Evolutionary conservation across 1,140 invertebrate species (phyloP), one percentile per base, ranked within the genome.

Genomic region (Camponotus pennsylvanicus): DNA sequence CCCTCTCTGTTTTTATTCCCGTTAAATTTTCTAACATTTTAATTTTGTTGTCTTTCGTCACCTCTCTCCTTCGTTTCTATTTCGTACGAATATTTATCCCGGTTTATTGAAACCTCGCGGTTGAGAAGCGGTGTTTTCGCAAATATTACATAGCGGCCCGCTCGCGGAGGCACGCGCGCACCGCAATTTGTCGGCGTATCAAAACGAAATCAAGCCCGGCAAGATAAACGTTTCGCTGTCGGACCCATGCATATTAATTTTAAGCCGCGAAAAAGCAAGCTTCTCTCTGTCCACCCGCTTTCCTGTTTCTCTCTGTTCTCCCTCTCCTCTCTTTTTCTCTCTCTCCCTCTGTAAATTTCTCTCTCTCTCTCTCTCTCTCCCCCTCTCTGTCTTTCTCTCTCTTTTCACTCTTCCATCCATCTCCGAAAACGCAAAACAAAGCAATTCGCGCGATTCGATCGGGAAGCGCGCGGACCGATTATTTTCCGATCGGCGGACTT

Each of bases 201-300:
- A 94, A 95, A 94, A 94, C 91, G 94, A 95, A 95, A 95, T 94
- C 94, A 94, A 93, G 92, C 93, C 79, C 86, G 82, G 93, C 94
- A 94, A 94, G 93, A 94, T 94, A 95, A 95, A 95, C 93, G 94
- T 94, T 94, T 93, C 90, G 90, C 92, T 89, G 92, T 90, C 92
- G 90, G 90, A 90, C 91, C 93, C 94, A 95, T 95, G 94, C 94
- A 95, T 95, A 94, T 95, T 95, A 95, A 95, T 95, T 95, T 94
- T 95, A 95, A 95, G 93, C 94, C 93, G 89, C 90, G 91, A 93
- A 93, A 93, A 93, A 93, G 91, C 91, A 89, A 92, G 89, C 86
- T 89, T 77, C 45, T 77, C 66, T 64, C 77, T 63, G 64, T 83
- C 79, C 57, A 18, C 63, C 61, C 69, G 32, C 75, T 40, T 32